These are phyloP conservation scores for Cryptocephalus moraei DNA, from an alignment of 2,888 invertebrate species.

Conservation along the genomic window DNA sequence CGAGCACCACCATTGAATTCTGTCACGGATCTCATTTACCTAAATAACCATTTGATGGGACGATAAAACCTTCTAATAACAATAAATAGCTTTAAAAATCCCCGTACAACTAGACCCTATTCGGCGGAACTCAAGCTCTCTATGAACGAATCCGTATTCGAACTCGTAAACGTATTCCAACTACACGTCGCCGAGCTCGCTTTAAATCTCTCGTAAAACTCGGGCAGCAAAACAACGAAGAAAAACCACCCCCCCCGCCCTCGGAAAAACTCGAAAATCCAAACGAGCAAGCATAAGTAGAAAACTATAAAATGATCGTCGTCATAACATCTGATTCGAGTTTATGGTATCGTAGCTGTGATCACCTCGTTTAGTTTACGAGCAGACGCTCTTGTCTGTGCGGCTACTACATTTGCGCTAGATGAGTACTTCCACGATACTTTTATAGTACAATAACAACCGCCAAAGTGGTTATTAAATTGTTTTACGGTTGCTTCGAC, in stretches of 20 bases:
- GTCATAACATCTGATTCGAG: constrained; percentile 26
- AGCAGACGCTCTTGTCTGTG: constrained; percentile 13
- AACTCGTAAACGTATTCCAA: not conserved
- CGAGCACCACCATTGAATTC: no score
- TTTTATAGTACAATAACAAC: constrained; percentile 39
- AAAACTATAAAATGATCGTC: constrained; percentile 25
- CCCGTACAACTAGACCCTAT: no score
- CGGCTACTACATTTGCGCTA: constrained; percentile 26
- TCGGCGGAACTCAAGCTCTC: no score
- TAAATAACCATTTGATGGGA: no score
- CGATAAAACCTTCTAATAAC: no score
- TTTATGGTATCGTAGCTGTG: constrained; percentile 21
- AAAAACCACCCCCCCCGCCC: not conserved
- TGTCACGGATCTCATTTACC: no score
- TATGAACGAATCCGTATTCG: no score
- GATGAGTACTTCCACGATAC: constrained; percentile 34
- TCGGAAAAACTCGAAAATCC: no score
- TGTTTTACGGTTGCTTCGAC: constrained; percentile 26
- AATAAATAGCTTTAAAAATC: no score
- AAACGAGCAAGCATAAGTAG: constrained; percentile 8
- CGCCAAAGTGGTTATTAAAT: constrained; percentile 36
- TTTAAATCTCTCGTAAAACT: not conserved
- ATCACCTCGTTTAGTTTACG: constrained; percentile 31
- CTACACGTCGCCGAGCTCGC: not conserved
- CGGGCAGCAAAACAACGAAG: not conserved